A percentile compares a stretch with the other conserved stretches of the same genome.
These are phyloP conservation scores for Chionis minor DNA, from an alignment of 2,113 vertebrate genomes.

Conservation along the genomic window DNA sequence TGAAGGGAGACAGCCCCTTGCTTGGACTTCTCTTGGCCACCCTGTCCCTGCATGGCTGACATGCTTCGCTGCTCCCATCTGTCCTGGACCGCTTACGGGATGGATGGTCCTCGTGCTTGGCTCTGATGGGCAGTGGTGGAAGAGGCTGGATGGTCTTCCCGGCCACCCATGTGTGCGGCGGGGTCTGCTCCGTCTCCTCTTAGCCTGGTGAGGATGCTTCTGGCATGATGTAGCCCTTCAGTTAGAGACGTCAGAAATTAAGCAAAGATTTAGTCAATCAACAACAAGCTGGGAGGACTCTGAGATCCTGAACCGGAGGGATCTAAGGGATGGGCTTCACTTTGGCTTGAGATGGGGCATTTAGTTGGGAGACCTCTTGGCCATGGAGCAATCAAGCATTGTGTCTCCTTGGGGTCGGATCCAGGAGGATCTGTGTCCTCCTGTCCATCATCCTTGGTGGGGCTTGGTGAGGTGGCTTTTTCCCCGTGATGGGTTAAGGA, in stretches of 20 bases:
- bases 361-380: background rate
- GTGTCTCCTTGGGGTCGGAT: background rate
- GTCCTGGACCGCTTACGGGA: background rate
- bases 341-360: background rate
- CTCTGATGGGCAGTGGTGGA: background rate
- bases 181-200: background rate
- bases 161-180: rapidly evolving
- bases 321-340: background rate
- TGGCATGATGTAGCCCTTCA: background rate
- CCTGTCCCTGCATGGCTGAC: background rate
- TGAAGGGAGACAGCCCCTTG: background rate
- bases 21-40: background rate
- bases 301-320: background rate
- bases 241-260: background rate
- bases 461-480: background rate
- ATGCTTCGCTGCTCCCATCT: background rate
- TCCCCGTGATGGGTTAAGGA: background rate
- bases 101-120: background rate
- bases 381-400: background rate
- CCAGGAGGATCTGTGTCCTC: background rate
- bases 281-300: background rate
- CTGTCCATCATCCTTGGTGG: background rate
- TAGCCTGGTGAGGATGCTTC: background rate
- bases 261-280: background rate
- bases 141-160: background rate